Conservation (phyloP, 2,888 invertebrate genomes). For the Drymonia ruficornis region DNA sequence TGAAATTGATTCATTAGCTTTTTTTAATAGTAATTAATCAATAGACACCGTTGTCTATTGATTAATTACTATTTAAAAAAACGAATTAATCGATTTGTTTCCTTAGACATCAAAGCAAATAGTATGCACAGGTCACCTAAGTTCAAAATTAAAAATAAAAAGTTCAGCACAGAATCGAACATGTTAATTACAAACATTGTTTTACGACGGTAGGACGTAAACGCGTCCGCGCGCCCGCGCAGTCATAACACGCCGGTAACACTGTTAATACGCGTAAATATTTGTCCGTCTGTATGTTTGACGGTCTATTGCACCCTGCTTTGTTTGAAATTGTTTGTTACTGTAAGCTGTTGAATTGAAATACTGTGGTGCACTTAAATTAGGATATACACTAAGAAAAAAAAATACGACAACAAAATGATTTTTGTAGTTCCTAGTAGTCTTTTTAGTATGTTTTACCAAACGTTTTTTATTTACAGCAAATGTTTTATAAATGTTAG, state of each 20-base stretch:
- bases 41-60: too few relatives aligned
- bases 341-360: neutral
- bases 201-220: conserved; percentile 42
- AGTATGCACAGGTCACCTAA: conserved; percentile 21
- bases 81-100: too few relatives aligned
- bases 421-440: too few relatives aligned
- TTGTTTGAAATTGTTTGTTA: conserved; percentile 19
- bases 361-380: neutral
- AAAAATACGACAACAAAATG: too few relatives aligned
- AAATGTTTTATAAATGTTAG: too few relatives aligned
- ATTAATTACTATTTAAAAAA: too few relatives aligned
- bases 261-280: conserved; percentile 46
- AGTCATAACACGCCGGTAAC: conserved; percentile 33
- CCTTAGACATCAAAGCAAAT: conserved; percentile 1
- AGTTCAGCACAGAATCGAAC: conserved; percentile 33
- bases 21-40: too few relatives aligned
- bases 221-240: conserved; percentile 24
- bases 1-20: too few relatives aligned
- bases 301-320: conserved; percentile 37
- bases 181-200: conserved; percentile 42
- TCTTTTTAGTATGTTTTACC: too few relatives aligned
- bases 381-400: too few relatives aligned
- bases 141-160: conserved; percentile 37
- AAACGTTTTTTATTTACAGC: too few relatives aligned
- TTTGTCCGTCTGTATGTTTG: conserved; percentile 46